A percentile compares a stretch with the other conserved stretches of the same genome.
Conservation (phyloP, 2,888 invertebrate genomes). For the Hydropsyche betteni region DNA sequence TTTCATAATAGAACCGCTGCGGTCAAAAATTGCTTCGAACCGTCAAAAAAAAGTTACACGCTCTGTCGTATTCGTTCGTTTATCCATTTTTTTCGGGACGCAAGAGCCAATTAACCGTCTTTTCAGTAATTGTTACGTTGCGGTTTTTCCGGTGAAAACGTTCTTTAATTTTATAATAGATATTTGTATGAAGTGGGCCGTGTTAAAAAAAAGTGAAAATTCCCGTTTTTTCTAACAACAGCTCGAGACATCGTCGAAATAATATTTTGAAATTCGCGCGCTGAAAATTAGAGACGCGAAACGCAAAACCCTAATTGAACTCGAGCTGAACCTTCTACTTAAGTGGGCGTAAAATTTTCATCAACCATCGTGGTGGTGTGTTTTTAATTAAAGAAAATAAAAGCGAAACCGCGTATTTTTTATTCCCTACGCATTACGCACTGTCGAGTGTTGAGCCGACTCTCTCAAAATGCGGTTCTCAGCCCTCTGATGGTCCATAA, state of each 20-base stretch:
- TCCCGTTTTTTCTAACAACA: not conserved
- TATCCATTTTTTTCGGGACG: not conserved
- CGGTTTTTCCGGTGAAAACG: not conserved
- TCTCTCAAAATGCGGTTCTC: not conserved
- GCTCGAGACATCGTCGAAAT: not conserved
- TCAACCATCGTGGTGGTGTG: constrained; percentile 22
- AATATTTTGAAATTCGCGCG: constrained; percentile 7
- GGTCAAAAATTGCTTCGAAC: constrained; percentile 2
- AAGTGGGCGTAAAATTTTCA: constrained; percentile 24
- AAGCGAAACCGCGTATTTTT: constrained; percentile 28
- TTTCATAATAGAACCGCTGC: not conserved
- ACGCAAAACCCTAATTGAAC: constrained; percentile 20
- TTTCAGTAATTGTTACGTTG: constrained; percentile 15
- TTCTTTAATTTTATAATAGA: not conserved
- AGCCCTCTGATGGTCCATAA: too few species aligned
- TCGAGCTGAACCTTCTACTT: constrained; percentile 11
- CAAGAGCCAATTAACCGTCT: constrained; percentile 16
- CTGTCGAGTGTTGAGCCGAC: not conserved
- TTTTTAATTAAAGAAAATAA: constrained; percentile 31
- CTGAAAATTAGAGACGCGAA: not conserved
- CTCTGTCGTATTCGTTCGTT: constrained; percentile 15
- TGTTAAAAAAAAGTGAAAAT: not conserved
- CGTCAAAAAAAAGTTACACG: not conserved
- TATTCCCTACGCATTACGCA: constrained; percentile 14
- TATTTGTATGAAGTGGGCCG: not conserved